Base-by-base conservation (phyloP, 2,113 vertebrate species). In the Platysternon megacephalum region DNA sequence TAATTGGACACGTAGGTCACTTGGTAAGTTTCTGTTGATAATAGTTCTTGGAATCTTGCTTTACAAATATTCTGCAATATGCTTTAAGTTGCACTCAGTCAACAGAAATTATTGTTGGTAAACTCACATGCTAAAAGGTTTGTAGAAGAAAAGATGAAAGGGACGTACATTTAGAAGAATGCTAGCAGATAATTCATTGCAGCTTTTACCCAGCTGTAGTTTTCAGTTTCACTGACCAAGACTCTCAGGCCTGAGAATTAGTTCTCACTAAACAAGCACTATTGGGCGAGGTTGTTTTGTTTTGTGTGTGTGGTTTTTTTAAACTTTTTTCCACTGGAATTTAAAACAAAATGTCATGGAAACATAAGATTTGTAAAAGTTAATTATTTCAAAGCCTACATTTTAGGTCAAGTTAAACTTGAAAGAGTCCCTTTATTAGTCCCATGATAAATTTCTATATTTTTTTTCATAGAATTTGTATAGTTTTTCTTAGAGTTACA, bases 261-360 rank as follows among this genome's bases (percentile, higher is more conserved):
- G 86, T 86, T 44, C 53, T 92, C 65, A 91, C 22, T 93, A 86
- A 96, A 56, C 61, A 78, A 83, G 44, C 81, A 72, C 87, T 84
- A 93, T 61, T 94, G 92, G 94, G 92, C 61, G 91, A 46, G 83
- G 94, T 91, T 96, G 84, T 90, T 93, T 83, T 44, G 52, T 72
- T 26, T 92, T 92, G 58, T 16, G 29, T 35, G 12, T 35, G 14
- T 2, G 2, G 17, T 35, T 65, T 65, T 65, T 65, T 58, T 22
- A 4, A 65, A 65, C 6, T 84, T 85, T 56, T 52, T 49, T n/a
- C 39, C 26, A 5, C 0, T 85, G 79, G 91, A 94, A 89, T 92
- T 92, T 92, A 49, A 49, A 92, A 82, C 9, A 91, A 96, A 93
- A 91, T 91, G 79, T 80, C 84, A 84, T 21, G 48, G 85, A 95